A percentile compares a stretch with the other conserved stretches of the same genome.
Evolutionary conservation across 2,888 invertebrate genomes (phyloP).

Genomic region (Eupeodes latifasciatus): DNA sequence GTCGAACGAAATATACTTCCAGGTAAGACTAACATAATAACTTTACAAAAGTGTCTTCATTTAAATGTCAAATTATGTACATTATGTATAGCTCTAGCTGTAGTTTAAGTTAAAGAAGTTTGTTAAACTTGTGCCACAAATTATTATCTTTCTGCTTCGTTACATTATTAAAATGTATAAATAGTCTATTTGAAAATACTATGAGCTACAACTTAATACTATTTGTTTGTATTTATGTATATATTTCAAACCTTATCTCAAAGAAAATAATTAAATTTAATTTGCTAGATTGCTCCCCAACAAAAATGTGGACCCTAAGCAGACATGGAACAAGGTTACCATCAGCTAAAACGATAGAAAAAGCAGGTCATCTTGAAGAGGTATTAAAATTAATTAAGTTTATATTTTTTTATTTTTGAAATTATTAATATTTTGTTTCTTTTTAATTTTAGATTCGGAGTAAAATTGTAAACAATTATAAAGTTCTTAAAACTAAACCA

Average conservation of each 20-base stretch:
- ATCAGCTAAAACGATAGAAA: constrained; percentile 85
- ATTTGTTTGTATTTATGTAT: too few relatives aligned
- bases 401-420: not conserved
- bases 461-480: constrained; percentile 88
- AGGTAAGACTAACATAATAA: constrained; percentile 85
- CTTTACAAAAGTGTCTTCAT: too few relatives aligned
- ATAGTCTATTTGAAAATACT: too few relatives aligned
- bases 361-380: constrained; percentile 86
- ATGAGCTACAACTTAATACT: too few relatives aligned
- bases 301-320: constrained; percentile 89
- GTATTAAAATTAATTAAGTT: constrained; percentile 79
- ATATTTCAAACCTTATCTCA: not conserved
- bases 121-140: too few relatives aligned
- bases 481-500: constrained; percentile 84
- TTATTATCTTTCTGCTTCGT: too few relatives aligned
- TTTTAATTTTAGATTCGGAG: constrained; percentile 82
- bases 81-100: too few relatives aligned
- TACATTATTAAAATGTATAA: too few relatives aligned
- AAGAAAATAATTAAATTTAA: not conserved
- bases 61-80: too few relatives aligned
- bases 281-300: constrained; percentile 88
- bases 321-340: constrained; percentile 90
- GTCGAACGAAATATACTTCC: constrained; percentile 86
- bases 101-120: too few relatives aligned
- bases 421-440: not conserved